These are phyloP conservation scores for Meteorus colon DNA, from an alignment of 2,888 invertebrate species.

Conservation along the genomic window DNA sequence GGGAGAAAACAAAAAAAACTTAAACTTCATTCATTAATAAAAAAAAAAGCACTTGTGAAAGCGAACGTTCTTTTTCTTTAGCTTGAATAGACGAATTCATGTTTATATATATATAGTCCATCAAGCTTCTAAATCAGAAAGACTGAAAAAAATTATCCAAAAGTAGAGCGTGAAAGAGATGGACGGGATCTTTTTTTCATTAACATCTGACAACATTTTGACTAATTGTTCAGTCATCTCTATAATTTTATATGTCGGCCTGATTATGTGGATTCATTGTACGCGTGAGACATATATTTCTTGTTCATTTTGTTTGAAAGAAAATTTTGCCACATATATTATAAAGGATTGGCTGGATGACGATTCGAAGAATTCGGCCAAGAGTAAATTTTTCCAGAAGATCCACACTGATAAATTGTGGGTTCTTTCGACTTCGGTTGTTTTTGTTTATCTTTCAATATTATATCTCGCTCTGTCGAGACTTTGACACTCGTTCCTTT, in stretches of 20 bases:
- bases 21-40: slow-evolving; percentile 52
- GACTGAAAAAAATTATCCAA: slow-evolving; percentile 42
- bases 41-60: slow-evolving; percentile 40
- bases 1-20: slow-evolving; percentile 40
- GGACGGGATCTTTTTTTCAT: slow-evolving; percentile 30
- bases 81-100: neutral
- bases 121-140: slow-evolving; percentile 27
- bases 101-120: slow-evolving; percentile 5
- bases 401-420: slow-evolving; percentile 37
- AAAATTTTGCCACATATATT: neutral
- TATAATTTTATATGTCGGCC: no score
- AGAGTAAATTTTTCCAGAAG: slow-evolving; percentile 45
- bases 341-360: slow-evolving; percentile 43
- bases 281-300: neutral
- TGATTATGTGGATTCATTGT: neutral
- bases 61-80: slow-evolving; percentile 31
- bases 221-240: no score
- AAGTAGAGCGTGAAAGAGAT: slow-evolving; percentile 44
- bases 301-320: neutral
- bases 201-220: neutral
- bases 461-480: slow-evolving; percentile 30
- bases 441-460: slow-evolving; percentile 30
- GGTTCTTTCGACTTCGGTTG: slow-evolving; percentile 1
- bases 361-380: slow-evolving; percentile 43
- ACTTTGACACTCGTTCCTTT: neutral